Evolutionary conservation across 2,797 vertebrate species (phyloP), one percentile per base, ranked within the genome.

Genomic region (Oceanodroma leucorhoa): DNA sequence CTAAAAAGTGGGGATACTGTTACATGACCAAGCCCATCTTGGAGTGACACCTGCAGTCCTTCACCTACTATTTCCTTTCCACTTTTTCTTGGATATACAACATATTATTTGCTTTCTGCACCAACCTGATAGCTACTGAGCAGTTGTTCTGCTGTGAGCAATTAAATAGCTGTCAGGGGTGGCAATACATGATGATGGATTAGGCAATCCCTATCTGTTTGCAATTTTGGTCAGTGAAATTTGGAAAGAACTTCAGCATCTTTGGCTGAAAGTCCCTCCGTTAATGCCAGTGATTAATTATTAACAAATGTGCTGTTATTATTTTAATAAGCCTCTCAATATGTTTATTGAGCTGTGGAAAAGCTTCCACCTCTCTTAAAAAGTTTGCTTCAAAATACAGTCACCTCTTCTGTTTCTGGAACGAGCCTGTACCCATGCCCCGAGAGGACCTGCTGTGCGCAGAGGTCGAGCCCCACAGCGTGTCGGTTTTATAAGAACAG

Each of bases 201-300:
- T 93, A 94, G 18, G 40, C 48, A 95, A 43, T 66, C 19, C 21
- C 83, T 87, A 62, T 36, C 85, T 66, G 13, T 75, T 90, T 62
- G 57, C 32, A 82, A 67, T 82, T 90, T 93, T 70, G 75, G 73
- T 53, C 86, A 66, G 64, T 67, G 55, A 89, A 80, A 94, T 94
- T 83, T 87, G 83, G 77, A 83, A 90, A 61, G 30, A 67, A 80
- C 32, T 80, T 82, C 73, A 83, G 21, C 61, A 92, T 70, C 62
- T 89, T 95, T 95, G 81, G 62, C 92, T 87, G 81, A 62, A 89
- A 66, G 40, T 62, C 51, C 18, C 27, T 89, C 62, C 2, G 1
- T 81, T 77, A 87, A 92, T 70, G 50, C 23, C 86, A 89, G 48
- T 55, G 78, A 95, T 94, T 93, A 95, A 87, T 91, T 93, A 92